These are phyloP conservation scores for Tachysurus vachellii DNA, from an alignment of 2,113 vertebrate genomes.

Conservation along the genomic window DNA sequence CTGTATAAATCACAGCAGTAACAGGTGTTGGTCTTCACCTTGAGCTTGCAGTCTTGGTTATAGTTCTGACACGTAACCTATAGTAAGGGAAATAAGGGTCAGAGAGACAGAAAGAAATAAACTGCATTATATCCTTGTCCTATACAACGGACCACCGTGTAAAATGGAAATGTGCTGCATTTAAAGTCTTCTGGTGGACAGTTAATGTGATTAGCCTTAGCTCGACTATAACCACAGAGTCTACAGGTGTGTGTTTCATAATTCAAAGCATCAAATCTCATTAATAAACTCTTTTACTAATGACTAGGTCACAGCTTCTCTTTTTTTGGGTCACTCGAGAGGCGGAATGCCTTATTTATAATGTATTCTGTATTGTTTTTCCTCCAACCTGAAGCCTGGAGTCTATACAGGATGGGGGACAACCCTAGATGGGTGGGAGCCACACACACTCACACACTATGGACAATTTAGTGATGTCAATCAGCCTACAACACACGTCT, in stretches of 20 bases:
- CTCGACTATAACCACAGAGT: not conserved
- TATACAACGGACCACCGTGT: not conserved
- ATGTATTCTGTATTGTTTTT: not conserved
- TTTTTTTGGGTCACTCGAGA: not conserved
- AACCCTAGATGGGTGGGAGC: too few species aligned
- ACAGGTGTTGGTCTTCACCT: constrained; percentile 86
- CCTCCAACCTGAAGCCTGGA: too few species aligned
- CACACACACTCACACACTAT: too few species aligned
- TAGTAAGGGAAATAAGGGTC: not conserved
- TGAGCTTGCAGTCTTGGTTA: constrained; percentile 78
- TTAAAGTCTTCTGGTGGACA: not conserved
- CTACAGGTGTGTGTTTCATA: not conserved
- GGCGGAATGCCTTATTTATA: not conserved
- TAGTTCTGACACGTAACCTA: constrained; percentile 83
- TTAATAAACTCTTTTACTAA: not conserved
- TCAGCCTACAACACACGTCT: too few species aligned
- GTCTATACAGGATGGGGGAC: too few species aligned
- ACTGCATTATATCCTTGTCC: not conserved
- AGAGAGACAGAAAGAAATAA: not conserved
- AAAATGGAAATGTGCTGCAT: not conserved
- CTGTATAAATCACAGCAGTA: constrained; percentile 93
- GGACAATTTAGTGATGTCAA: too few species aligned
- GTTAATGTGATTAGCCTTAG: not conserved
- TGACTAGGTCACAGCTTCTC: not conserved
- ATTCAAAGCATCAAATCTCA: not conserved